Conservation (phyloP, 2,113 vertebrate species). For the Amphiprion percula region DNA sequence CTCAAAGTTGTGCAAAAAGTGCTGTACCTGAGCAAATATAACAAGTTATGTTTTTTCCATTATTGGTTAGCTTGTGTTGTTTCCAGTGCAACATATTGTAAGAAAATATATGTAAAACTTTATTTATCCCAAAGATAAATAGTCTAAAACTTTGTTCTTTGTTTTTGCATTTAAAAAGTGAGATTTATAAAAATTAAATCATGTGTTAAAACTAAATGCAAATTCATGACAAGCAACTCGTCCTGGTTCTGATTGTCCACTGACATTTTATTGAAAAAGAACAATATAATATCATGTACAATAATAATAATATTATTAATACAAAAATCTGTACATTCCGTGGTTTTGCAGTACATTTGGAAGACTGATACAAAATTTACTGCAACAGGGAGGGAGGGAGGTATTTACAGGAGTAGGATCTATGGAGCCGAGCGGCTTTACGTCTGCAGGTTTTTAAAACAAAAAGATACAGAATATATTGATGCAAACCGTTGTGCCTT, state of each 20-base stretch:
- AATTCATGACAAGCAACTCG: too few relatives aligned
- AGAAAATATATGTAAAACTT: too few relatives aligned
- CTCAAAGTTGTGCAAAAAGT: too few relatives aligned
- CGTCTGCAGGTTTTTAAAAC: slow-evolving; percentile 32
- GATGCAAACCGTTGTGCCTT: slow-evolving; percentile 58
- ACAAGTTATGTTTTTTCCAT: too few relatives aligned
- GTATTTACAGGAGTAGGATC: slow-evolving; percentile 74
- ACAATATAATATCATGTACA: slow-evolving; percentile 98
- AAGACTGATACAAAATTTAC: slow-evolving; percentile 94
- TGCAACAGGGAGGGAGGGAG: slow-evolving; percentile 85
- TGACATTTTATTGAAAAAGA: slow-evolving; percentile 94
- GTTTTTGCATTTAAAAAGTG: too few relatives aligned
- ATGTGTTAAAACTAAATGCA: too few relatives aligned
- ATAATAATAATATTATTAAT: slow-evolving; percentile 84
- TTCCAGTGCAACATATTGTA: too few relatives aligned
- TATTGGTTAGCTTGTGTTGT: too few relatives aligned
- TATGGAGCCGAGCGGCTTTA: slow-evolving; percentile 53
- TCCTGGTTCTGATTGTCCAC: slow-evolving; percentile 61
- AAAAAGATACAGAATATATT: slow-evolving; percentile 39
- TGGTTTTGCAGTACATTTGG: slow-evolving; percentile 96
- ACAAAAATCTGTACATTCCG: slow-evolving; percentile 99
- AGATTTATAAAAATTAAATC: too few relatives aligned
- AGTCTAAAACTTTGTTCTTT: too few relatives aligned
- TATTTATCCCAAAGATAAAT: too few relatives aligned
- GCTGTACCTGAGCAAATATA: too few relatives aligned